Conservation (phyloP, 1,140 invertebrate genomes). For the Hylaeus volcanicus region DNA sequence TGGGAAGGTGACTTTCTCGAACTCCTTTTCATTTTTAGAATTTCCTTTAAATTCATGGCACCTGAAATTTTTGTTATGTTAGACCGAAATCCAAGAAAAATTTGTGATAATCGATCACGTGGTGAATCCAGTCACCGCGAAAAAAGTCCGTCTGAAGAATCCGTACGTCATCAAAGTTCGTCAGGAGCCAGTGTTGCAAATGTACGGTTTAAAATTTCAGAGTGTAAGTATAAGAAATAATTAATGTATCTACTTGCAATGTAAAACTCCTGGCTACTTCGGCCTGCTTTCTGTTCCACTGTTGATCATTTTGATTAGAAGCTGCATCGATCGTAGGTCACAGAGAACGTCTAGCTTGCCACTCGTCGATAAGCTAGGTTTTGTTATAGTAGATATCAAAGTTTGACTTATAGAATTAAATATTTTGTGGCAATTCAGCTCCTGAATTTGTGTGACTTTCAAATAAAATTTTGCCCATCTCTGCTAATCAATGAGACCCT, state of each 20-base stretch:
- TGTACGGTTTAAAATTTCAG: slow-evolving; percentile 75
- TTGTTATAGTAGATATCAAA: no score
- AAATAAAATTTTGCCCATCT: no score
- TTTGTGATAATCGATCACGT: slow-evolving; percentile 79
- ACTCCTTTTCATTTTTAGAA: neutral
- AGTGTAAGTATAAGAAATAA: slow-evolving; percentile 56
- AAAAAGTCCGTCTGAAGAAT: slow-evolving; percentile 74
- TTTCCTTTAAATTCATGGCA: no score
- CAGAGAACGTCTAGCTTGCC: neutral
- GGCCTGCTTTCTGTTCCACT: neutral
- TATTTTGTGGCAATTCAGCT: no score
- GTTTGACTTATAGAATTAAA: no score
- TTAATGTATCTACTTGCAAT: neutral
- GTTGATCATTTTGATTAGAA: neutral
- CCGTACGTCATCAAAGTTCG: slow-evolving; percentile 78
- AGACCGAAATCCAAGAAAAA: slow-evolving; percentile 74
- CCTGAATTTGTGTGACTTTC: no score
- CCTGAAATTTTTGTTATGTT: neutral
- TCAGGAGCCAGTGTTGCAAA: slow-evolving; percentile 75
- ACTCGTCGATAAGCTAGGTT: neutral
- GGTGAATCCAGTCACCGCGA: slow-evolving; percentile 72
- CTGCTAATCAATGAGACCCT: no score
- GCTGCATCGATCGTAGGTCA: neutral
- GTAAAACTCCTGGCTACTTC: no score
- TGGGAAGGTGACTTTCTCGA: slow-evolving; percentile 58